Evolutionary conservation across 2,888 invertebrate genomes (phyloP).

Genomic region (Atherix ibis): DNA sequence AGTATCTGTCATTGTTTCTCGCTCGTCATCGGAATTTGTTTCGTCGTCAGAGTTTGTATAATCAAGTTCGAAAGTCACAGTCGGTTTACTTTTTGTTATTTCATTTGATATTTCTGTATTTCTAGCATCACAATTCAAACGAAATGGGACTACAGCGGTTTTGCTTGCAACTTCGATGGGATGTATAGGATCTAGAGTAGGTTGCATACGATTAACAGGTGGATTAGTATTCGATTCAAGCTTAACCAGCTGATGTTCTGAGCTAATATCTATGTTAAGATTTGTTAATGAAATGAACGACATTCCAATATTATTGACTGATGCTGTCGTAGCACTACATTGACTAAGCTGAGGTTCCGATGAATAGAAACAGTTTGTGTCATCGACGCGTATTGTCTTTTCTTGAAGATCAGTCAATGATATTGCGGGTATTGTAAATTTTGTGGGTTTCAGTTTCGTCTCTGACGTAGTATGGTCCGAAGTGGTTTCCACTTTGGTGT

Average conservation of each 20-base stretch:
- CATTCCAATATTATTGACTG: not conserved
- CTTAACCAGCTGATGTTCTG: constrained; percentile 1
- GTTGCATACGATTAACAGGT: not conserved
- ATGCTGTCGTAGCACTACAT: not conserved
- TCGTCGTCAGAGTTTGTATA: not conserved
- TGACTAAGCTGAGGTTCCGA: constrained; percentile 10
- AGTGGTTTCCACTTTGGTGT: not conserved
- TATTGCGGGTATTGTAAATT: constrained; percentile 4
- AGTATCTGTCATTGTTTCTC: not conserved
- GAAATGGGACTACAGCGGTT: too few relatives aligned
- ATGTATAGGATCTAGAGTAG: not conserved
- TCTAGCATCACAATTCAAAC: too few relatives aligned
- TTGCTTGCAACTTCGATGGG: not conserved
- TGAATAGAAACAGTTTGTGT: constrained; percentile 7
- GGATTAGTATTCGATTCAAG: not conserved
- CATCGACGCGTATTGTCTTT: constrained; percentile 1
- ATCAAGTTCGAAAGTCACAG: too few relatives aligned
- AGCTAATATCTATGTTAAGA: constrained; percentile 4
- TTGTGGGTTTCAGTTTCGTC: not conserved
- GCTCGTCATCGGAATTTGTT: not conserved
- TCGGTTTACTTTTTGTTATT: too few relatives aligned
- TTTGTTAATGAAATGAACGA: constrained; percentile 10
- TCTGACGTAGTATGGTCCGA: not conserved
- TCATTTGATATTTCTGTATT: too few relatives aligned
- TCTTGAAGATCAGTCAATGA: constrained; percentile 2